These are phyloP conservation scores for Aphis craccivora DNA, from an alignment of 1,140 invertebrate species.

Conservation along the genomic window DNA sequence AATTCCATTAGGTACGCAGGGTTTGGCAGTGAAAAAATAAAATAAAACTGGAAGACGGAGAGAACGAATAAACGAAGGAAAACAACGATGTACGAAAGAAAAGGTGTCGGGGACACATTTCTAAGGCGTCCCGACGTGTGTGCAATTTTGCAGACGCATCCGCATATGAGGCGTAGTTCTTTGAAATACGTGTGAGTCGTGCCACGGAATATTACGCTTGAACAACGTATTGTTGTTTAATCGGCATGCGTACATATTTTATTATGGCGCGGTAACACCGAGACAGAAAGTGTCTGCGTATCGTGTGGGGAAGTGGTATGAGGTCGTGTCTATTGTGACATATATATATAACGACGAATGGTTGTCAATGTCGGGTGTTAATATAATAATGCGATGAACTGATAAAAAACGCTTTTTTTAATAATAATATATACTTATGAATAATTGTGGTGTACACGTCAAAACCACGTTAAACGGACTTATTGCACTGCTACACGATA, in stretches of 20 bases:
- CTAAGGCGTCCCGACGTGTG: neutral
- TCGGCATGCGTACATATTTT: neutral
- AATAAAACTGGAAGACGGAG: neutral
- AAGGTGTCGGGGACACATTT: neutral
- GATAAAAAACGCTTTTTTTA: neutral
- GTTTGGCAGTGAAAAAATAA: neutral
- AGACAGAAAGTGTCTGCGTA: neutral
- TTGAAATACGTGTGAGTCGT: neutral
- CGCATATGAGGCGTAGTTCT: neutral
- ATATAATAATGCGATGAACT: neutral
- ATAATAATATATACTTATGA: neutral
- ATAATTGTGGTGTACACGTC: neutral
- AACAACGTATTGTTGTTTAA: neutral
- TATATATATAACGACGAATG: neutral
- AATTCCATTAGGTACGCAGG: neutral
- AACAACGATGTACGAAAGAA: neutral
- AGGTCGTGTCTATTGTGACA: neutral
- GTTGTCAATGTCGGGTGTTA: neutral
- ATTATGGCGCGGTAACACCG: too few relatives aligned
- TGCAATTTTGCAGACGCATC: neutral
- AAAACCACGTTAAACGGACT: neutral
- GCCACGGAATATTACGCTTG: neutral
- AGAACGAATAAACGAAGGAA: neutral
- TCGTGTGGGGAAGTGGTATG: neutral
- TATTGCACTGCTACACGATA: neutral